A percentile compares a stretch with the other conserved stretches of the same genome.
Conservation (phyloP, 2,113 vertebrate genomes). For the Oreochromis aureus region DNA sequence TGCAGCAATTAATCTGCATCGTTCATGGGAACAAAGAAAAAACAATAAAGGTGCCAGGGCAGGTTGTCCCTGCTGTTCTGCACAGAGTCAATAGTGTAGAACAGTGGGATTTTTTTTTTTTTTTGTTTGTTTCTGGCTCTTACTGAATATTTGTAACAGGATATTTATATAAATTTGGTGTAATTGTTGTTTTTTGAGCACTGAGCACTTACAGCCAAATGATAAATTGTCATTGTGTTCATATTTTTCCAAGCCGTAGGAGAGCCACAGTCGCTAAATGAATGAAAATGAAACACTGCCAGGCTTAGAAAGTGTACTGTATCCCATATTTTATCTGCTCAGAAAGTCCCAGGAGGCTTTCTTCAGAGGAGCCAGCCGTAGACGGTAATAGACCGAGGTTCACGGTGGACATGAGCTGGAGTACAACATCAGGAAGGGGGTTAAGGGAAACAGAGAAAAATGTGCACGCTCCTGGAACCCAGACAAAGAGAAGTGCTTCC, state of each 20-base stretch:
- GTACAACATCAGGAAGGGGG: slow-evolving; percentile 62
- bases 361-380: slow-evolving; percentile 46
- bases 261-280: slow-evolving; percentile 3
- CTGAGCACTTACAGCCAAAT: background rate
- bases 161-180: slow-evolving; percentile 9
- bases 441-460: slow-evolving; percentile 71
- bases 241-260: slow-evolving; percentile 1
- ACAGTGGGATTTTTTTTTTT: background rate
- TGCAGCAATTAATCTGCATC: background rate
- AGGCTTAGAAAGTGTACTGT: slow-evolving; percentile 21
- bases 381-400: slow-evolving; percentile 47
- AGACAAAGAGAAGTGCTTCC: slow-evolving; percentile 67
- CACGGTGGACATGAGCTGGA: slow-evolving; percentile 47
- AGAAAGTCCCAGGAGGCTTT: slow-evolving; percentile 31
- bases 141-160: background rate
- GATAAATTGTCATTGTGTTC: slow-evolving; percentile 1
- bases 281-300: slow-evolving; percentile 31
- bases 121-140: background rate
- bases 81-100: background rate
- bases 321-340: slow-evolving; percentile 48
- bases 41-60: background rate
- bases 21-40: background rate
- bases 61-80: background rate
- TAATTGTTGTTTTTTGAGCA: background rate
- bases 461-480: slow-evolving; percentile 63